A percentile compares a stretch with the other conserved stretches of the same genome.
Evolutionary conservation across 1,140 invertebrate species (phyloP).

Genomic region (Bombus polaris): DNA sequence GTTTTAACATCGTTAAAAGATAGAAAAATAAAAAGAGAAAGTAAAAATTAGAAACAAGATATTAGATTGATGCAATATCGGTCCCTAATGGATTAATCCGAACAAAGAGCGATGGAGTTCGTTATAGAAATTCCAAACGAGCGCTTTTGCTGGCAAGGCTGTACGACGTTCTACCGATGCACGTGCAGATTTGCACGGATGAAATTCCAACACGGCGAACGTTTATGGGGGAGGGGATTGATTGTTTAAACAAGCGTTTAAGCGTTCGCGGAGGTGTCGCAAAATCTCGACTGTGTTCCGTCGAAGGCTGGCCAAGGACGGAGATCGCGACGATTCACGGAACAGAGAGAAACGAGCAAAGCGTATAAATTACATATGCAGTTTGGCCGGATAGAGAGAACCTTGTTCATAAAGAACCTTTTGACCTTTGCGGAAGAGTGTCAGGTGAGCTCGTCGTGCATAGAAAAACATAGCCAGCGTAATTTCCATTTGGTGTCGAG

Average conservation of each 20-base stretch:
- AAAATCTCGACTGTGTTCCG: not conserved
- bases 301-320: constrained; percentile 20
- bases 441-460: not conserved
- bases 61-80: no score
- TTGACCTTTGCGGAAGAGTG: constrained; percentile 28
- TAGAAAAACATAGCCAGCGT: not conserved
- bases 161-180: not conserved
- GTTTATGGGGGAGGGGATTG: not conserved
- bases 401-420: not conserved
- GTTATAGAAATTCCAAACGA: constrained; percentile 2
- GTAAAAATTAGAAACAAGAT: no score
- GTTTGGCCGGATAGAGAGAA: not conserved
- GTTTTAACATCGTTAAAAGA: no score
- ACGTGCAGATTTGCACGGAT: not conserved
- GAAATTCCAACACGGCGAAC: constrained; percentile 7
- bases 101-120: not conserved
- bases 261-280: constrained; percentile 20
- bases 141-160: not conserved
- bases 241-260: constrained; percentile 35
- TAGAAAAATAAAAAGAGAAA: no score
- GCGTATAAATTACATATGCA: not conserved
- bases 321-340: not conserved
- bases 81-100: not conserved
- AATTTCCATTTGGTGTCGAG: constrained; percentile 33
- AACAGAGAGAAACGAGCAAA: not conserved